These are phyloP conservation scores for Bergia puertoricense DNA, from an alignment of 92 coral and sea anemone genomes.

Conservation along the genomic window DNA sequence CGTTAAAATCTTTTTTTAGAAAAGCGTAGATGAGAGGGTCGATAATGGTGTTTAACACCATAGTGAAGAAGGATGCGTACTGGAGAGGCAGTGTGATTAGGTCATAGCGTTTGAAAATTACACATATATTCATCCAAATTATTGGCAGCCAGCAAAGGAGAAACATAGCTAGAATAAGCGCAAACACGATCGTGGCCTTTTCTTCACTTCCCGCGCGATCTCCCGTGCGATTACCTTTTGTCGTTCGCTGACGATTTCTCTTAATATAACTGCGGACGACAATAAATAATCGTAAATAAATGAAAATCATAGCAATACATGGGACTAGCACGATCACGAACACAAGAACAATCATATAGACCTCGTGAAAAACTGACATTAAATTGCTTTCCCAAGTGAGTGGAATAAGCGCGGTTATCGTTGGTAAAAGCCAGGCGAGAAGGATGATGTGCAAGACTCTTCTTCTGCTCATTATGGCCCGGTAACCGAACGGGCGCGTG, in stretches of 20 bases:
- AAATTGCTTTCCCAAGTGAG: constrained; percentile 72
- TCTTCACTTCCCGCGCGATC: constrained; percentile 82
- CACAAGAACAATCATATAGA: constrained; percentile 62
- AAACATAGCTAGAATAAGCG: constrained; percentile 75
- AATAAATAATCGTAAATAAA: constrained; percentile 69
- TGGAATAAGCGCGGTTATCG: constrained; percentile 64
- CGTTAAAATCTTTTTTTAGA: constrained; percentile 79
- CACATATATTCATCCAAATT: constrained; percentile 75
- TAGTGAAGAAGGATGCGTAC: constrained; percentile 74
- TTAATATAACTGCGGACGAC: constrained; percentile 77
- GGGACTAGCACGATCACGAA: constrained; percentile 74
- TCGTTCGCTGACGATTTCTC: constrained; percentile 76
- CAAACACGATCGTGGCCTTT: constrained; percentile 78
- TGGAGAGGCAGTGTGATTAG: constrained; percentile 57
- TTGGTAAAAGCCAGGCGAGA: constrained; percentile 69
- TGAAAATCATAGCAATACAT: constrained; percentile 73
- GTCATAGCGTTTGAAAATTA: constrained; percentile 58
- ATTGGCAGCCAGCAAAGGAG: constrained; percentile 82
- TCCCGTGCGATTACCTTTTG: constrained; percentile 85
- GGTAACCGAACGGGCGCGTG: constrained; percentile 79
- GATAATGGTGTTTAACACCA: constrained; percentile 75
- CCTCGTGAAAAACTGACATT: constrained; percentile 58
- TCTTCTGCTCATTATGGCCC: constrained; percentile 58
- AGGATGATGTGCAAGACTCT: constrained; percentile 53
- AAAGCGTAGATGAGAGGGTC: constrained; percentile 85